Evolutionary conservation across 2,888 invertebrate species (phyloP).

Genomic region (Noctua pronuba): DNA sequence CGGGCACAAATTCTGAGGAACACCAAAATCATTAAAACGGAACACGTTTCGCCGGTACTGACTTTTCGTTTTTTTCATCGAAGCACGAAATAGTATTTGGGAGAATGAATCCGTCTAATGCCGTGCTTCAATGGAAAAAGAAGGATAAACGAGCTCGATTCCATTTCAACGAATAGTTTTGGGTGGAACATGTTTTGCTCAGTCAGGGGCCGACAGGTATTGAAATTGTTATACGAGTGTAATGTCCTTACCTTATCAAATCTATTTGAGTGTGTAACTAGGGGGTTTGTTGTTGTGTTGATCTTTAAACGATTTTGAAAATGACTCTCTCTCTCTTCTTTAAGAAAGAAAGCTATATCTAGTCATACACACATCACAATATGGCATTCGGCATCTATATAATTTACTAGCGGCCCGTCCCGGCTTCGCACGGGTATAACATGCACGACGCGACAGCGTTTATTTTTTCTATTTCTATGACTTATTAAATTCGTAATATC

Average conservation of each 20-base stretch:
- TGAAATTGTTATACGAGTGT: not conserved
- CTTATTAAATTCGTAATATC: too few relatives aligned
- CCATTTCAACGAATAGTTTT: not conserved
- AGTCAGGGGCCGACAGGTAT: not conserved
- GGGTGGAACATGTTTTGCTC: not conserved
- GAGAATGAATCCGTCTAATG: not conserved
- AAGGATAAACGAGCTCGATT: not conserved
- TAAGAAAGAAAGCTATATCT: not conserved
- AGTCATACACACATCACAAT: not conserved
- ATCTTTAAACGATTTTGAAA: not conserved
- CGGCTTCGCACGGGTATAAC: too few relatives aligned
- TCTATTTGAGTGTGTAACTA: not conserved
- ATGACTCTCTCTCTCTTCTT: not conserved
- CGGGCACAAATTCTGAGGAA: not conserved
- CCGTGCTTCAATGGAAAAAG: not conserved
- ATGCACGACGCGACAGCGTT: too few relatives aligned
- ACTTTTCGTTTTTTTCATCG: not conserved
- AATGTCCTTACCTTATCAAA: not conserved
- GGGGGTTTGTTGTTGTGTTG: not conserved
- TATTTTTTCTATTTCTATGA: too few relatives aligned
- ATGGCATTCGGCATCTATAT: too few relatives aligned
- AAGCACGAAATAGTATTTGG: not conserved
- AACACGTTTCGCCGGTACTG: not conserved
- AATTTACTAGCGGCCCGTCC: not conserved
- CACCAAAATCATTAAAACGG: not conserved